Conservation (phyloP, 2,113 vertebrate species). For the Microtus montanus region DNA sequence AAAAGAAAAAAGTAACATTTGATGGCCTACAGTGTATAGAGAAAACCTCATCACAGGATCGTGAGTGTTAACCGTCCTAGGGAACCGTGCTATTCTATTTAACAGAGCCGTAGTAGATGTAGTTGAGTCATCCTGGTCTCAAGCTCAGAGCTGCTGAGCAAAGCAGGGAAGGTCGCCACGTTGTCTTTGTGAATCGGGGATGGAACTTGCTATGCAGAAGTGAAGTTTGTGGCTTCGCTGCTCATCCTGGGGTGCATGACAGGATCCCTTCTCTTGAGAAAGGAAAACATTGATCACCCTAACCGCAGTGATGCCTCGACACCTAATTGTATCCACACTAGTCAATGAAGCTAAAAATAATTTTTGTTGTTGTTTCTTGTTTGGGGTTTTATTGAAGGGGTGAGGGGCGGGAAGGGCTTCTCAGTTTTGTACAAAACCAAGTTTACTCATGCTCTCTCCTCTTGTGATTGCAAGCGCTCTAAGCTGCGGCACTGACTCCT, state of each 20-base stretch:
- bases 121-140: constrained; percentile 81
- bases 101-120: constrained; percentile 82
- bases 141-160: constrained; percentile 81
- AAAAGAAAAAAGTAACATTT: constrained; percentile 47
- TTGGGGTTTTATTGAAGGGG: constrained; percentile 70
- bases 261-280: constrained; percentile 74
- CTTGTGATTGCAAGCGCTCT: constrained; percentile 82
- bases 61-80: constrained; percentile 78
- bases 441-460: constrained; percentile 84
- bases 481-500: constrained; percentile 80
- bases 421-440: constrained; percentile 83
- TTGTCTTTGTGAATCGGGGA: constrained; percentile 70
- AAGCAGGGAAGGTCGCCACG: constrained; percentile 76
- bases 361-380: constrained; percentile 66
- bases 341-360: constrained; percentile 70
- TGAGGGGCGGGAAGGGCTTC: constrained; percentile 77
- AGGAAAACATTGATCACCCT: constrained; percentile 72
- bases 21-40: constrained; percentile 77
- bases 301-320: constrained; percentile 65
- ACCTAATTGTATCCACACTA: constrained; percentile 71
- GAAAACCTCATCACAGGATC: constrained; percentile 80
- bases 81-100: constrained; percentile 81
- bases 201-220: constrained; percentile 75
- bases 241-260: constrained; percentile 72
- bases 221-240: constrained; percentile 75